Evolutionary conservation across 2,113 vertebrate species (phyloP).

Genomic region (Pseudopipra pipra): DNA sequence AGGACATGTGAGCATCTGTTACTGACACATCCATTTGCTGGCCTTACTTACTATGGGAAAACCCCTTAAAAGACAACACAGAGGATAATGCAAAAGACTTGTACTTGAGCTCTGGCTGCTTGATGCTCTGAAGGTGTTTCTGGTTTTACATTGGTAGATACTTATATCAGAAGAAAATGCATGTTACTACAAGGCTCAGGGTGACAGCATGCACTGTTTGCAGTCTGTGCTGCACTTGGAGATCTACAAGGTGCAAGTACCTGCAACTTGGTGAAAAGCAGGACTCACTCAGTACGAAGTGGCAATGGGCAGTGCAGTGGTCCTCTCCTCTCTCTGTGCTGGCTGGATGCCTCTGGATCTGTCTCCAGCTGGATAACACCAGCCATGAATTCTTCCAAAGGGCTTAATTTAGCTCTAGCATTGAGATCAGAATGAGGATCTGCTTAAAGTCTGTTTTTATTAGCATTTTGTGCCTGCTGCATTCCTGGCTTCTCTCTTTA

Average conservation of each 20-base stretch:
- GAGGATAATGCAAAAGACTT: neutral
- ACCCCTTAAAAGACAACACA: neutral
- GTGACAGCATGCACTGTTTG: neutral
- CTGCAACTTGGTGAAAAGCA: neutral
- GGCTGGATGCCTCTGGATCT: neutral
- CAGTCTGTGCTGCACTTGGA: neutral
- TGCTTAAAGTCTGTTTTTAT: neutral
- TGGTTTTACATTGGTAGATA: neutral
- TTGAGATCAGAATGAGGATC: neutral
- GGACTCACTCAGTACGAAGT: fast-evolving
- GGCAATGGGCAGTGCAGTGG: no score
- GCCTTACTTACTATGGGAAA: neutral
- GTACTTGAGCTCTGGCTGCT: neutral
- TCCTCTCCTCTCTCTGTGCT: neutral
- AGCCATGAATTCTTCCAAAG: neutral
- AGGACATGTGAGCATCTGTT: neutral
- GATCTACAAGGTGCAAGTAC: neutral
- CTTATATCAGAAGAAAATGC: neutral
- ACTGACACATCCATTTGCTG: neutral
- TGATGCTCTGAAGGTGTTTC: neutral
- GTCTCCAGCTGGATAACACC: neutral
- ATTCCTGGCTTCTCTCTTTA: neutral
- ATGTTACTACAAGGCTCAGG: neutral
- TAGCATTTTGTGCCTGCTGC: neutral
- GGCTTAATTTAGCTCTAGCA: constrained; percentile 2